Base-by-base conservation (phyloP, 2,797 vertebrate species). In the Parotocinclus haroldoi region DNA sequence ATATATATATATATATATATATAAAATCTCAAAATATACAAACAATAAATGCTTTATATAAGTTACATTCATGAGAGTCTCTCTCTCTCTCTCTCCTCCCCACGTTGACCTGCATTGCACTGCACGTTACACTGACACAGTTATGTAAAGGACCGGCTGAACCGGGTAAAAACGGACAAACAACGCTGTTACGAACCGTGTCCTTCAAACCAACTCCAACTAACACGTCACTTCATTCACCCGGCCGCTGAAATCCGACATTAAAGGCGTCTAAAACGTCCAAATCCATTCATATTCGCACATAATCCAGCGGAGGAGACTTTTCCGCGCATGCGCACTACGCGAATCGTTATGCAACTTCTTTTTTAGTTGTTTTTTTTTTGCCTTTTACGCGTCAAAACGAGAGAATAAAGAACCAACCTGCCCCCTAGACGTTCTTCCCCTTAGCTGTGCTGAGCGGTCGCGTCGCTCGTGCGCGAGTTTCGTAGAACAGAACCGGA, bases 41-140 rank as follows among this genome's bases (percentile, higher is more conserved):
- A 51, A 16, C 10, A 14, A 37, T 5, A 10, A 40, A 62, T 17
- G 17, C 6, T 10, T 1, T 7, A 16, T 16, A 7, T 10, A 49
- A 37, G 7, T 9, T 36, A 16, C 4, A n/a, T 16, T 10, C 16
- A 17, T 37, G 17, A 13, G 36, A 16, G 19, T 10, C 13, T 39
- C 37, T 38, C 17, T 27, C 49, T 27, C 7, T 46, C 36, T 18
- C 12, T 12, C n/a, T 13, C 4, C 9, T 10, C n/a, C 65, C 19
- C 67, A 65, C 54, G 85, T 84, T 89, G 87, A 89, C 88, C 86
- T 87, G 87, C 83, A 83, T 84, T 85, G 78, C 78, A 78, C 69
- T 27, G 81, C 84, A 80, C 82, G 84, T 82, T 87, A 86, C 77
- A 89, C 84, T 89, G 89, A 89, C 84, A 89, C 86, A 89, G 83